Evolutionary conservation across 2,888 invertebrate genomes (phyloP).

Genomic region (Lithosia quadra): DNA sequence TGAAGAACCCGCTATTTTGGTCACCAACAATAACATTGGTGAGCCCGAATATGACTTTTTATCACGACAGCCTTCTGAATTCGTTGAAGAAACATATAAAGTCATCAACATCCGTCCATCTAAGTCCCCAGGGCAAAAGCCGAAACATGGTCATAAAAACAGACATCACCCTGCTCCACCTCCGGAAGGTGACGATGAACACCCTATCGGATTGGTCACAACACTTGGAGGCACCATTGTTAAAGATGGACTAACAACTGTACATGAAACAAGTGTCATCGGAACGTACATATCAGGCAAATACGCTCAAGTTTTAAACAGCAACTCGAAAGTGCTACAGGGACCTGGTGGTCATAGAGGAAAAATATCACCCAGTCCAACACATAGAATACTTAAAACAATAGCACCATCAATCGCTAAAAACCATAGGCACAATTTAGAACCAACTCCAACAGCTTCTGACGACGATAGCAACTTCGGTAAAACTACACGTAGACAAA

Average conservation of each 20-base stretch:
- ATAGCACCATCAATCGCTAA: constrained; percentile 88
- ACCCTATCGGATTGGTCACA: constrained; percentile 93
- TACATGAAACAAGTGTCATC: constrained; percentile 96
- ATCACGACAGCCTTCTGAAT: constrained; percentile 94
- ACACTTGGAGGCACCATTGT: constrained; percentile 94
- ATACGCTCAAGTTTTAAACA: constrained; percentile 95
- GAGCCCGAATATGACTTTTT: constrained; percentile 95
- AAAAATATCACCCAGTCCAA: constrained; percentile 89
- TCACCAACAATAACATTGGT: constrained; percentile 91
- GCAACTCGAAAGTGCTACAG: constrained; percentile 90
- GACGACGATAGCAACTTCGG: constrained; percentile 88
- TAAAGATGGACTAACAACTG: constrained; percentile 93
- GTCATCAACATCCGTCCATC: constrained; percentile 93
- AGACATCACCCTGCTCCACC: constrained; percentile 78
- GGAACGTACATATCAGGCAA: constrained; percentile 95
- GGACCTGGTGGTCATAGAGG: constrained; percentile 82
- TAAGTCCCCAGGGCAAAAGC: constrained; percentile 81
- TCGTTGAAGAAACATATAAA: constrained; percentile 94
- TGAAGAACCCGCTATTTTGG: constrained; percentile 87
- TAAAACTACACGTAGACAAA: constrained; percentile 85
- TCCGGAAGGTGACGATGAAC: constrained; percentile 87
- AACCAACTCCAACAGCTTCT: constrained; percentile 88
- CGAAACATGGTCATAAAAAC: constrained; percentile 78
- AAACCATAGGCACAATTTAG: constrained; percentile 87
- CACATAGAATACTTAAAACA: constrained; percentile 91